Evolutionary conservation across 2,113 vertebrate genomes (phyloP), one percentile per base, ranked within the genome.

Genomic region (Hydrochoerus hydrochaeris): DNA sequence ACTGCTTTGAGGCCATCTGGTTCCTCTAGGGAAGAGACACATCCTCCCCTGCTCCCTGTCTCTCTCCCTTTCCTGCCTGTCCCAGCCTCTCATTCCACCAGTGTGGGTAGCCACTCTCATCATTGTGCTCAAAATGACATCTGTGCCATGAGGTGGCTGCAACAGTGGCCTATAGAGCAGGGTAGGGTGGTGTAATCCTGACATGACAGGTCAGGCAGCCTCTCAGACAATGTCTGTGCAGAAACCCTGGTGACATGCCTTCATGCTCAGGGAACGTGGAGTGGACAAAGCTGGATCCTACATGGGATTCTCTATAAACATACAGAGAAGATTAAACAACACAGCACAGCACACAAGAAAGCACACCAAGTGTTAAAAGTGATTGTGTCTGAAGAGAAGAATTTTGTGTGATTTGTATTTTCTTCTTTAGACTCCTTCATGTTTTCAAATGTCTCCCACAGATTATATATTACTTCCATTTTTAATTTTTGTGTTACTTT

Each of bases 391-490:
- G 35, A 80, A 63, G 11, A 87, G 16, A 90, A 4, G 17, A 69
- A 38, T 83, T 83, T 73, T 65, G 10, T 38, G 58, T 60, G 52
- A 63, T 78, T 62, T 95, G 69, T 87, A 35, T 78, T 95, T 67
- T 87, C 65, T 93, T 81, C 57, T 63, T 69, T 62, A 89, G n/a
- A 90, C 19, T 67, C 75, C 81, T 38, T 54, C 71, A 57, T 30
- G 67, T 83, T 96, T 85, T 83, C 35, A 82, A 35, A 38, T 46
- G 81, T 90, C 73, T 52, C 69, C 11, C 32, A 44, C 28, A 41
- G 35, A 78, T 63, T 52, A 49, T 84, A 19, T 63, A 57, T 87
- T 92, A 65, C 44, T 94, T 94, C 44, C 11, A 90, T 65, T 88
- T 88, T 91, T 91, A 84, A 58, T 46, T 69, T 28, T 73, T 80